Evolutionary conservation across 2,797 vertebrate genomes (phyloP).

Genomic region (Pristis pectinata): DNA sequence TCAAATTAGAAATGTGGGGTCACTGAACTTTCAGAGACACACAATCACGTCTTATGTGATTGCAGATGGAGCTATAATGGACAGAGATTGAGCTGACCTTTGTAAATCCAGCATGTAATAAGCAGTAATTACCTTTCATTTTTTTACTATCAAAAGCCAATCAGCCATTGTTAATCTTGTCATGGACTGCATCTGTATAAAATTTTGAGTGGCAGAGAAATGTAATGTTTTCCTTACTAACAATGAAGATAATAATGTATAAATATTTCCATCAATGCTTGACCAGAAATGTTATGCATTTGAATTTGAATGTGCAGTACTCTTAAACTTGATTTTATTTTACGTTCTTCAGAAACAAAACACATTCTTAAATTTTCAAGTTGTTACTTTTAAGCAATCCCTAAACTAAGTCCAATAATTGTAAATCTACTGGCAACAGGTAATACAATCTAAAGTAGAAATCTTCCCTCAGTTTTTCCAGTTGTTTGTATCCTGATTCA

Average conservation of each 20-base stretch:
- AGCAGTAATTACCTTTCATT: conserved; percentile 20
- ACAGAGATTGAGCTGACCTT: conserved; percentile 20
- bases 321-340: neutral
- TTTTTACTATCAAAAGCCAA: neutral
- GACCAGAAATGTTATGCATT: neutral
- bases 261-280: neutral
- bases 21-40: neutral
- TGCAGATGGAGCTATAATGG: neutral
- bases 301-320: neutral
- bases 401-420: neutral
- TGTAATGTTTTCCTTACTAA: neutral
- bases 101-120: conserved; percentile 14
- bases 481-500: neutral
- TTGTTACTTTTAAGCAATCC: neutral
- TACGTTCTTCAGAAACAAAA: neutral
- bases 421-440: neutral
- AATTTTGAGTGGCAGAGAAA: neutral
- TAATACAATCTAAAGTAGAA: neutral
- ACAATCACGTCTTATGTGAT: conserved; percentile 28
- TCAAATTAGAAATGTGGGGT: neutral
- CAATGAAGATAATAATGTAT: neutral
- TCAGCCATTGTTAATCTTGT: conserved; percentile 5
- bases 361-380: neutral
- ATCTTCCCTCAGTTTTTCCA: neutral
- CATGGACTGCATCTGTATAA: neutral